phyloP scores from a whole-genome alignment of 2,797 vertebrate species.

The Phoxinus dragarum region DNA sequence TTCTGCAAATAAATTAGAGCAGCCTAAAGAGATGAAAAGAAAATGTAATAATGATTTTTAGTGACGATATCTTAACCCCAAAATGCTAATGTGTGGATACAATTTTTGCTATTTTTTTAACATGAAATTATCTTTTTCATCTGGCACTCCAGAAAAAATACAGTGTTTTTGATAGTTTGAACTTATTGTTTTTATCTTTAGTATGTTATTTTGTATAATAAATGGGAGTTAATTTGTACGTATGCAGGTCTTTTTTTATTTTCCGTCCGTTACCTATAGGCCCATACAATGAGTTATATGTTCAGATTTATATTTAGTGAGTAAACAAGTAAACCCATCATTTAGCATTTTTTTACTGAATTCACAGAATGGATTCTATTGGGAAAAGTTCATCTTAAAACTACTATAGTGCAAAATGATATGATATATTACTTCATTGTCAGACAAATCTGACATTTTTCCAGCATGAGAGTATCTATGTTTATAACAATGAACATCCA shows the following conservation, averaged over 20 bases:
- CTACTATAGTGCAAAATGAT: not conserved
- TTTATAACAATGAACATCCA: too few species aligned
- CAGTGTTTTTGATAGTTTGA: not conserved
- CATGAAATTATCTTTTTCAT: not conserved
- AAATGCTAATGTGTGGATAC: not conserved
- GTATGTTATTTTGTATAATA: not conserved
- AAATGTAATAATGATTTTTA: not conserved
- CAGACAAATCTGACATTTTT: too few species aligned
- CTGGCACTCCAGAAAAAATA: not conserved
- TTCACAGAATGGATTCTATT: not conserved
- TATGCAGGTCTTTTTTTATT: not conserved
- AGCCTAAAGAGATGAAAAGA: not conserved
- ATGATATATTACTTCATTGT: too few species aligned
- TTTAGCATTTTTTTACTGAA: not conserved
- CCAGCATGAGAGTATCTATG: too few species aligned
- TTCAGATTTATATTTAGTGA: not conserved
- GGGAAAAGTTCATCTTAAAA: not conserved
- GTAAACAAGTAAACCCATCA: not conserved
- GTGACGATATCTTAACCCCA: not conserved
- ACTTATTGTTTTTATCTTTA: not conserved
- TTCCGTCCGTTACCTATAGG: not conserved
- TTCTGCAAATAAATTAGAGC: slow-evolving; percentile 9
- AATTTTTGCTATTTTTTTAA: not conserved
- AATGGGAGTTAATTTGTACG: not conserved
- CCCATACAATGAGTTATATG: not conserved